Conservation (phyloP, 2,797 vertebrate genomes). For the Enteromius unitaeniatus region DNA sequence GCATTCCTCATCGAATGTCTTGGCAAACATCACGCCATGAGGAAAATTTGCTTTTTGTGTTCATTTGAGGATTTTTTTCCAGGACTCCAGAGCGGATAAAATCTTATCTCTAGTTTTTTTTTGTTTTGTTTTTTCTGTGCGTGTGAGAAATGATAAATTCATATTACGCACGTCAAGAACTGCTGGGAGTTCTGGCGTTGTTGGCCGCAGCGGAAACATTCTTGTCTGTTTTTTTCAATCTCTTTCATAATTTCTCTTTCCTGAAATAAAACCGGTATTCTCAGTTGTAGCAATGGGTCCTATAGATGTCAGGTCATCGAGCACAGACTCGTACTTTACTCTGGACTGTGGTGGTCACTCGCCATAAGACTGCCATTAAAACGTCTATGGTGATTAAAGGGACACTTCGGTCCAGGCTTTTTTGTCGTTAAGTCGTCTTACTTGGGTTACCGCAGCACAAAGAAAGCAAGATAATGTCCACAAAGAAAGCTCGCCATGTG, state of each 20-base stretch:
- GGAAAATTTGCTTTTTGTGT: not conserved
- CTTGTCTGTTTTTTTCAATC: constrained; percentile 1
- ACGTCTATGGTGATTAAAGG: constrained; percentile 60
- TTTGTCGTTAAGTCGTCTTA: constrained; percentile 61
- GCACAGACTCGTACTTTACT: constrained; percentile 46
- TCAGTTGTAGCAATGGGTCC: constrained; percentile 33
- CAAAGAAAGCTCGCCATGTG: constrained; percentile 44
- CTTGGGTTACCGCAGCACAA: constrained; percentile 54
- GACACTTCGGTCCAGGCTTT: constrained; percentile 53
- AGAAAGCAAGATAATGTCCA: constrained; percentile 49
- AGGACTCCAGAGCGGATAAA: constrained; percentile 9
- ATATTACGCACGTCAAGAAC: not conserved
- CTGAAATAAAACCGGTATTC: constrained; percentile 9
- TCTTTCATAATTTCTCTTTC: constrained; percentile 4
- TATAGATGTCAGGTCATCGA: constrained; percentile 51
- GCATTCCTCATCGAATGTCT: constrained; percentile 4
- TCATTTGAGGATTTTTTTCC: not conserved
- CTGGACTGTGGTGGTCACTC: constrained; percentile 47
- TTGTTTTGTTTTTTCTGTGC: not conserved
- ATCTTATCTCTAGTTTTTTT: constrained; percentile 9
- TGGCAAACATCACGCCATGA: constrained; percentile 18
- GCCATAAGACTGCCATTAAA: constrained; percentile 55
- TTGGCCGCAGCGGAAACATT: constrained; percentile 30
- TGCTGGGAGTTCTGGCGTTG: constrained; percentile 28
- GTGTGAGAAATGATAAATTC: not conserved